Conservation (phyloP, 1,140 invertebrate genomes). For the Papilio glaucus region DNA sequence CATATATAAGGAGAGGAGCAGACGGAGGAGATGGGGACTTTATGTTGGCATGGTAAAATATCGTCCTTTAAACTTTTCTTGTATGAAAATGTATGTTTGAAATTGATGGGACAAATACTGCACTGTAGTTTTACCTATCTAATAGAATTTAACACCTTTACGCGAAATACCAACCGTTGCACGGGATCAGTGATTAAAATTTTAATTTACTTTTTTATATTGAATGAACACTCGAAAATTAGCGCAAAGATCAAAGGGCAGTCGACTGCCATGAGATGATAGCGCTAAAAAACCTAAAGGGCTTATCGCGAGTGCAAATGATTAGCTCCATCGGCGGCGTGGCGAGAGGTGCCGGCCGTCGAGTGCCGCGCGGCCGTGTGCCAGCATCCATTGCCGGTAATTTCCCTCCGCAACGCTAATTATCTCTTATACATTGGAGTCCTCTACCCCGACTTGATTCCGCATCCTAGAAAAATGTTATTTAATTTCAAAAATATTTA, state of each 20-base stretch:
- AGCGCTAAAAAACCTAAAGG: slow-evolving; percentile 2
- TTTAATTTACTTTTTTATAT: not conserved
- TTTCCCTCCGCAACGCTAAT: slow-evolving; percentile 2
- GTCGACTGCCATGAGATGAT: not conserved
- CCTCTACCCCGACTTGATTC: not conserved
- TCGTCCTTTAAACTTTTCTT: too few relatives aligned
- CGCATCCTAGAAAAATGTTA: not conserved
- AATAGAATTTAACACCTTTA: not conserved
- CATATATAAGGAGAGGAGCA: too few relatives aligned
- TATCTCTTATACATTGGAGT: not conserved
- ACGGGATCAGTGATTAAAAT: not conserved
- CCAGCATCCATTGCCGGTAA: slow-evolving; percentile 4
- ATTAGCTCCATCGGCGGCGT: not conserved
- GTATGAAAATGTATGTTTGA: too few relatives aligned
- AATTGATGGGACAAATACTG: too few relatives aligned
- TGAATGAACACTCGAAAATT: slow-evolving; percentile 10
- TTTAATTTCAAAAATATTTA: not conserved
- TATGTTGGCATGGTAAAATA: too few relatives aligned
- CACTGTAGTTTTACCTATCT: too few relatives aligned
- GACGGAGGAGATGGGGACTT: too few relatives aligned
- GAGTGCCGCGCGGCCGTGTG: not conserved
- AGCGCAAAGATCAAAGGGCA: slow-evolving; percentile 4
- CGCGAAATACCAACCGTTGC: not conserved
- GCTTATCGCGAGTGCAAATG: slow-evolving; percentile 7
- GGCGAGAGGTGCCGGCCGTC: not conserved